phyloP scores from a whole-genome alignment of 2,797 vertebrate species.

The Trachops cirrhosus region DNA sequence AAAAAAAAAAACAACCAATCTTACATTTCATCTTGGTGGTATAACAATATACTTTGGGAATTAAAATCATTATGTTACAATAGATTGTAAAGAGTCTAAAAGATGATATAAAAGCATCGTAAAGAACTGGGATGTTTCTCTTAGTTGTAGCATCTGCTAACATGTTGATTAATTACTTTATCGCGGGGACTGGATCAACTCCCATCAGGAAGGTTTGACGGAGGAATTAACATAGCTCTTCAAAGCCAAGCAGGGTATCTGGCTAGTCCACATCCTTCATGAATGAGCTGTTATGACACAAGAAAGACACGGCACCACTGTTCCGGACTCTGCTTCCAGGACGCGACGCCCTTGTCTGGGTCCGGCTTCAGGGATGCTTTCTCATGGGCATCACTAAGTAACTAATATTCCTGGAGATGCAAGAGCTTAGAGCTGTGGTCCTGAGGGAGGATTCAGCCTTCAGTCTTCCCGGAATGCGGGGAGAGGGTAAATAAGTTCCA shows the following conservation, averaged over 20 bases:
- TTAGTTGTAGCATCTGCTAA: background rate
- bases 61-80: background rate
- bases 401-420: background rate
- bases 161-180: background rate
- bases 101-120: background rate
- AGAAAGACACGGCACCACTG: background rate
- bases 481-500: background rate
- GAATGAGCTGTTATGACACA: background rate
- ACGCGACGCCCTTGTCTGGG: background rate
- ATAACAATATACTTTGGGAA: background rate
- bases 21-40: background rate
- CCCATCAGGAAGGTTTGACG: background rate
- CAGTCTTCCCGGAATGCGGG: background rate
- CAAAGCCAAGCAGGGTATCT: background rate
- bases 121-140: background rate
- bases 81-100: background rate
- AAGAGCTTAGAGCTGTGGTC: background rate
- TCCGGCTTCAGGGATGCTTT: background rate
- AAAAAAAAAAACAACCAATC: background rate
- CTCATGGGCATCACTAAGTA: background rate
- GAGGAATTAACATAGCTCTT: background rate
- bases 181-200: background rate
- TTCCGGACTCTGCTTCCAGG: background rate
- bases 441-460: background rate
- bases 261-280: background rate